Conservation (phyloP, 2,797 vertebrate genomes). For the Tangara arthus region DNA sequence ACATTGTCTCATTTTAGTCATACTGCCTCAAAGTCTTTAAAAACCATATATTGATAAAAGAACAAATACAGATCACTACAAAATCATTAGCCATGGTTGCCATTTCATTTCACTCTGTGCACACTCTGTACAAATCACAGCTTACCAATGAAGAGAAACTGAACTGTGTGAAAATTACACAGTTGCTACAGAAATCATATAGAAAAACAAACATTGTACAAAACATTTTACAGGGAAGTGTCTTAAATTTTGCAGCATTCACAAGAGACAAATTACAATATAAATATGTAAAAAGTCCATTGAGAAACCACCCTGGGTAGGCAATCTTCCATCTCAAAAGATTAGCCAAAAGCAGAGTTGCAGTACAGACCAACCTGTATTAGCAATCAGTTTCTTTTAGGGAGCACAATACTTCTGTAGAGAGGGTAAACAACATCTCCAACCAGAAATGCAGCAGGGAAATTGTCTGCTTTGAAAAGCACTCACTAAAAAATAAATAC, state of each 20-base stretch:
- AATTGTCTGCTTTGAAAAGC: not conserved
- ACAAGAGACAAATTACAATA: not conserved
- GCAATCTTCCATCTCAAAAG: not conserved
- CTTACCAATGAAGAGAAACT: not conserved
- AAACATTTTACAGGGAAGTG: not conserved
- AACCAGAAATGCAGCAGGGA: not conserved
- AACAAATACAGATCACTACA: not conserved
- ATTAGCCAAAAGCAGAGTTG: not conserved
- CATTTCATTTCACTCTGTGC: not conserved
- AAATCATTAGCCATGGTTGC: not conserved
- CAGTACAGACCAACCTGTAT: not conserved
- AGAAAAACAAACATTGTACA: not conserved
- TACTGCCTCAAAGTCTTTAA: not conserved
- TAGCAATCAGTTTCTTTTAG: not conserved
- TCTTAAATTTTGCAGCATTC: not conserved
- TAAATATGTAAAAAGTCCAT: not conserved
- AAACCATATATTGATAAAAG: not conserved
- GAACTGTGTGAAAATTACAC: not conserved
- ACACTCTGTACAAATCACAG: not conserved
- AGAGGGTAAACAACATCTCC: not conserved
- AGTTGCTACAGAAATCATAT: fast-evolving
- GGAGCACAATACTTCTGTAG: not conserved
- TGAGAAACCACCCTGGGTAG: not conserved
- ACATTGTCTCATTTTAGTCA: not conserved
- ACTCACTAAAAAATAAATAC: not conserved